Base-by-base conservation (phyloP, 37 sponge, comb jelly and placozoan species). In the Beroe forskalii region DNA sequence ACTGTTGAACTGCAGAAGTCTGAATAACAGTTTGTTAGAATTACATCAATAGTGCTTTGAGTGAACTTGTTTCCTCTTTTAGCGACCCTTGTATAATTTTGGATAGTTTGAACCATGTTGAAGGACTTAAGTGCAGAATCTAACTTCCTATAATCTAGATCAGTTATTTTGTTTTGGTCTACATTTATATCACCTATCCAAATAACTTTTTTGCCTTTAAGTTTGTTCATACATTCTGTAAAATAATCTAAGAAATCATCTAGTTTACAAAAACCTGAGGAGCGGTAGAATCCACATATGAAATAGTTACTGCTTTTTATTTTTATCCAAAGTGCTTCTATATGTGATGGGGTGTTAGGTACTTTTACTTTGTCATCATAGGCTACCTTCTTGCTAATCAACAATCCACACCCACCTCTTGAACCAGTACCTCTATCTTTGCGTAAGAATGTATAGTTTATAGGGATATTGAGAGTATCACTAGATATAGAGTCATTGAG, bases 111-210 rank as follows among this genome's bases (percentile, higher is more conserved):
- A 8, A 64, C 66, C 66, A 64, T 30, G 31, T 64, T 64, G 25
- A 30, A 64, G 6, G 66, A 64, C 17, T 64, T 64, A 6, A 64
- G 31, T 22, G 66, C 17, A 23, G 31, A 30, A 64, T 64, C 66
- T 23, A 64, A 27, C 17, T 64, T 64, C 31, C 31, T 64, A 64
- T 64, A 64, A 30, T 64, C 30, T 64, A 23, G 17, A 30, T 23
- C 25, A 64, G 4, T 64, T n/a, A 64, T 64, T 23, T 64, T 64
- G 31, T 64, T 64, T 22, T 64, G 66, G 17, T 64, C 66, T 8
- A 64, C 17, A 64, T 64, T 64, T 3, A 64, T 27, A 64, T 64
- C 66, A 23, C 66, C 66, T 30, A 64, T 64, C 66, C 66, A 64
- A 8, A 64, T 27, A n/a, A 64, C 66, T 64, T 64, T 64, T 22